Evolutionary conservation across 2,113 vertebrate genomes (phyloP).

Genomic region (Bos indicus): DNA sequence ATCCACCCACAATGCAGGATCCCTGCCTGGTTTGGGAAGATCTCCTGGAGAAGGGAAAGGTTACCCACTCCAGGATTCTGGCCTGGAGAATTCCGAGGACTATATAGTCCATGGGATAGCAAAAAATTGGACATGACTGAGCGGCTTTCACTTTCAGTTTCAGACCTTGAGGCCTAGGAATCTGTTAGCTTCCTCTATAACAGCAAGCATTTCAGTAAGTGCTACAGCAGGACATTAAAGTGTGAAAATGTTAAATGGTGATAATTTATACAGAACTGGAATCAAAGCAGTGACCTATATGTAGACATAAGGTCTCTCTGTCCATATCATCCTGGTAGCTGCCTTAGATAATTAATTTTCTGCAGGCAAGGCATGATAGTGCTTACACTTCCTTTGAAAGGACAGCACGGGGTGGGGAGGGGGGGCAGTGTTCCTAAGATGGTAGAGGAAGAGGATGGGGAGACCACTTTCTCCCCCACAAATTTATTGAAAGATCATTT

Average conservation of each 20-base stretch:
- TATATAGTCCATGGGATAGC: not conserved
- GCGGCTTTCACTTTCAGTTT: not conserved
- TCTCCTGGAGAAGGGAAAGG: not conserved
- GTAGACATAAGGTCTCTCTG: not conserved
- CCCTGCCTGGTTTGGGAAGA: not conserved
- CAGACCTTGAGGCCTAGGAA: not conserved
- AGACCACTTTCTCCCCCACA: not conserved
- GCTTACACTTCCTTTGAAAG: not conserved
- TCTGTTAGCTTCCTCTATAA: not conserved
- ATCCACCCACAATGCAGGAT: not conserved
- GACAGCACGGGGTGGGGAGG: not conserved
- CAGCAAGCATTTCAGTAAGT: not conserved
- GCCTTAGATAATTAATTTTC: constrained; percentile 41
- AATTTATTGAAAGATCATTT: not conserved
- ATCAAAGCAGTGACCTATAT: not conserved
- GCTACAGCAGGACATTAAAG: not conserved
- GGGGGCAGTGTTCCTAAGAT: not conserved
- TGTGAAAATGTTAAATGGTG: not conserved
- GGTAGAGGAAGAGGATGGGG: not conserved
- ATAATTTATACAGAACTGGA: not conserved
- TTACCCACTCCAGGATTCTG: not conserved
- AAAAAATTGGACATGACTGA: not conserved
- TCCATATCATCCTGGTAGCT: not conserved
- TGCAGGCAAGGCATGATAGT: constrained; percentile 24
- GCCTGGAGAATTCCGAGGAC: not conserved